Evolutionary conservation across 2,888 invertebrate species (phyloP).

Genomic region (Chesias legatella): DNA sequence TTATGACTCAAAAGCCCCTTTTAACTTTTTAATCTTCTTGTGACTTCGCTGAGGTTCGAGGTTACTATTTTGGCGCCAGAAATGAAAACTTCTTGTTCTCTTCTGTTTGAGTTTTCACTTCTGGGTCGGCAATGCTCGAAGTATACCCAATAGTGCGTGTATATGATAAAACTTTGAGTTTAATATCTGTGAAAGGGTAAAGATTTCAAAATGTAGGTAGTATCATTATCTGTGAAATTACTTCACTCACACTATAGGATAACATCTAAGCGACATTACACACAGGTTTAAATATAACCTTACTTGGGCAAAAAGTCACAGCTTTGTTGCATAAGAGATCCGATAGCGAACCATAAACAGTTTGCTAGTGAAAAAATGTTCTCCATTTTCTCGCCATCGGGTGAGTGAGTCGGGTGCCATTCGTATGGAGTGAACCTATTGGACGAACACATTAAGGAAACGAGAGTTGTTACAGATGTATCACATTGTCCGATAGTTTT

Average conservation of each 20-base stretch:
- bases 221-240: neutral
- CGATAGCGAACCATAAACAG: conserved; percentile 98
- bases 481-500: conserved; percentile 12
- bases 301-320: conserved; percentile 97
- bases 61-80: conserved; percentile 56
- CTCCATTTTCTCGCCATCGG: conserved; percentile 92
- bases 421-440: conserved; percentile 96
- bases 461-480: conserved; percentile 23
- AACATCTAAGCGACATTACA: conserved; percentile 17
- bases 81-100: conserved; percentile 33
- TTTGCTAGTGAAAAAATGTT: conserved; percentile 96
- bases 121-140: conserved; percentile 9
- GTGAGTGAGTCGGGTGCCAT: conserved; percentile 94
- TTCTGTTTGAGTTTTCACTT: conserved; percentile 23
- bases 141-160: conserved; percentile 5
- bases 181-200: neutral
- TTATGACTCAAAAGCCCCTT: conserved; percentile 40
- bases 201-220: neutral
- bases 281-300: conserved; percentile 58
- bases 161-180: neutral
- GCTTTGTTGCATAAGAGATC: conserved; percentile 97
- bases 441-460: conserved; percentile 41
- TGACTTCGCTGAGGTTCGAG: conserved; percentile 77
- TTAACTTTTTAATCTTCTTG: conserved; percentile 41
- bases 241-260: neutral